Evolutionary conservation across 2,888 invertebrate species (phyloP).

Genomic region (Camptogramma bilineatum): DNA sequence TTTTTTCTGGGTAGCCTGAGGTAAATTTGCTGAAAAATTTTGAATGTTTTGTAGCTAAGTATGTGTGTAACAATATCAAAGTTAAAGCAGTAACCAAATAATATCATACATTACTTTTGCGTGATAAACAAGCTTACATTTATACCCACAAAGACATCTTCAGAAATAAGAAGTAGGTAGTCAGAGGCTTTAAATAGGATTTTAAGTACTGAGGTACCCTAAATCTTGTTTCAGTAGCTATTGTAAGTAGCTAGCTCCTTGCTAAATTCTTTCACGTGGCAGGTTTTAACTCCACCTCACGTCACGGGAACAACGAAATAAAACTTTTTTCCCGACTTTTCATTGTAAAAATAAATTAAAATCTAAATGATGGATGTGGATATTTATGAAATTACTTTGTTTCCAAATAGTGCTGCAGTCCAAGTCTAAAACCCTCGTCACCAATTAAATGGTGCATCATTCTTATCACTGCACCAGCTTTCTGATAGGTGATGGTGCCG

Average conservation of each 20-base stretch:
- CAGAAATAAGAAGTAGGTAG: too few species aligned
- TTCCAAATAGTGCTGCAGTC: slow-evolving; percentile 68
- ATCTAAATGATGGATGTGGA: background rate
- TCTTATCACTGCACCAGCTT: slow-evolving; percentile 84
- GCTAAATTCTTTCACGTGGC: background rate
- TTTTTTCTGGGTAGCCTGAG: slow-evolving; percentile 76
- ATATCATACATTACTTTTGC: too few species aligned
- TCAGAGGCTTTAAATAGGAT: too few species aligned
- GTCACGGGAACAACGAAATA: background rate
- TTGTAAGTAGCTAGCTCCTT: too few species aligned
- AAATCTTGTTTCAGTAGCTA: too few species aligned
- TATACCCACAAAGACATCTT: too few species aligned
- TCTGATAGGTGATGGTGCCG: slow-evolving; percentile 88
- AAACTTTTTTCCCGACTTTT: background rate
- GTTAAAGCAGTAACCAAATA: background rate
- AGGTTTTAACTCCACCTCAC: too few species aligned
- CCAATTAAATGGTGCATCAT: slow-evolving; percentile 80
- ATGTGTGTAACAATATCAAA: too few species aligned
- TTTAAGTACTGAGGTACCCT: too few species aligned
- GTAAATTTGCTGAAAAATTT: slow-evolving; percentile 65
- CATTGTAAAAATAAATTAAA: too few species aligned
- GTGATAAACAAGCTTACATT: too few species aligned
- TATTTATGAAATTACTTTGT: slow-evolving; percentile 72
- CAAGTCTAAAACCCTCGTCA: slow-evolving; percentile 62
- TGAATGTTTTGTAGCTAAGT: too few species aligned